A percentile compares a stretch with the other conserved stretches of the same genome.
Conservation (phyloP, 2,888 invertebrate genomes). For the Caenorhabditis plicata region DNA sequence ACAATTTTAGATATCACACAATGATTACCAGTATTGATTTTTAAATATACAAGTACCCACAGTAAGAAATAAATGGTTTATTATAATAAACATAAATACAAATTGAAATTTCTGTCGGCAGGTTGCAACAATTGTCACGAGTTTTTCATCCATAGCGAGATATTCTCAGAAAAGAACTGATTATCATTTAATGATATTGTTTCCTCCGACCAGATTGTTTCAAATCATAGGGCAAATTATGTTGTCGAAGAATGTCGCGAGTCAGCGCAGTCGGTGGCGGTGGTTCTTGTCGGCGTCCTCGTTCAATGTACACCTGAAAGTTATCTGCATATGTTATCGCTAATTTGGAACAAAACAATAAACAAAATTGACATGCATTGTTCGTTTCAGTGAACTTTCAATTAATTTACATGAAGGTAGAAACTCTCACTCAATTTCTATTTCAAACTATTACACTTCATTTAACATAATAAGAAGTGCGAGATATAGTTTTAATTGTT, state of each 20-base stretch:
- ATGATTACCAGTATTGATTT: too few species aligned
- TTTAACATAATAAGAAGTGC: not conserved
- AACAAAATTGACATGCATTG: not conserved
- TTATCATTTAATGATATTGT: constrained; percentile 2
- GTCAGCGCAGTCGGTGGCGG: constrained; percentile 18
- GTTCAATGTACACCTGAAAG: constrained; percentile 34
- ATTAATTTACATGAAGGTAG: too few species aligned
- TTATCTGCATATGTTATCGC: not conserved
- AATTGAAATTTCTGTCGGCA: not conserved
- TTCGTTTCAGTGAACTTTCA: not conserved
- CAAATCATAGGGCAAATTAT: constrained; percentile 35
- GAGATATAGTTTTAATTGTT: too few species aligned
- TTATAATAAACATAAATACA: too few species aligned
- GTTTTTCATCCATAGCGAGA: not conserved
- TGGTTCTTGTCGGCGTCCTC: not conserved
- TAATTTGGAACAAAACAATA: not conserved
- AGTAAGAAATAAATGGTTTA: too few species aligned
- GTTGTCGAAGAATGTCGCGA: constrained; percentile 24
- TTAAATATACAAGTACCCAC: too few species aligned
- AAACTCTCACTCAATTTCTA: too few species aligned
- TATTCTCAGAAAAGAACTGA: not conserved
- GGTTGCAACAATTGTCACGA: not conserved
- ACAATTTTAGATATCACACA: too few species aligned
- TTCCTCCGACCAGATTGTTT: constrained; percentile 13
- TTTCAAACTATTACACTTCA: not conserved